Base-by-base conservation (phyloP, 2,888 invertebrate species). In the Cerceris ruficornis region DNA sequence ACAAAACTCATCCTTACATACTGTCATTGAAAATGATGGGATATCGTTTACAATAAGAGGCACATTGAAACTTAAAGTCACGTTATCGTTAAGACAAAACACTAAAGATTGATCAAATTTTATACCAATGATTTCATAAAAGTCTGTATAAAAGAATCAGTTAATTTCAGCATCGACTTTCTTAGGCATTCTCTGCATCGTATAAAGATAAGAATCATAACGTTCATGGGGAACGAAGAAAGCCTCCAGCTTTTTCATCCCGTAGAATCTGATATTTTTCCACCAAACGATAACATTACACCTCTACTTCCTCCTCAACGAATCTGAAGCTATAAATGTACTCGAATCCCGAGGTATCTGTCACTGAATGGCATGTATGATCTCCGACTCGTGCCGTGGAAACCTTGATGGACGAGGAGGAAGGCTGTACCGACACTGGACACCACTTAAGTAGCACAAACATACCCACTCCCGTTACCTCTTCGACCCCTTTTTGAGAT, bases 401-500 rank as follows among this genome's bases (percentile, higher is more conserved):
- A 80, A 76, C 76, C 77, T 81, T 82, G 76, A 57, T 75, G 77
- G 78, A 82, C 79, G 77, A 69, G 68, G 54, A 69, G 66, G 61
- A 82, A 85, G 84, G 77, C 69, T 79, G 85, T 82, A 83, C 81
- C 75, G 87, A 88, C 88, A 90, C 86, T 88, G 88, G 87, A 89
- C 88, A 85, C 89, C 88, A 91, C 91, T 91, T 91, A 90, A 87
- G 87, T 82, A 88, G 84, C 84, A 87, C 88, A 91, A 91, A 91
- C 91, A 91, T 82, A 59, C 70, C 82, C 68, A 70, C 75, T 76
- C 76, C 67, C 70, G 76, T 71, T 76, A 61, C 81, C 65, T 80
- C 80, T 75, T 73, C 75, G 77, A 75, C 75, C 80, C 80, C 75
- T 59, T 83, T 79, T 76, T 74, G 58, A 61, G 66, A 72, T 62